Base-by-base conservation (phyloP, 2,113 vertebrate species). In the Ictalurus punctatus region DNA sequence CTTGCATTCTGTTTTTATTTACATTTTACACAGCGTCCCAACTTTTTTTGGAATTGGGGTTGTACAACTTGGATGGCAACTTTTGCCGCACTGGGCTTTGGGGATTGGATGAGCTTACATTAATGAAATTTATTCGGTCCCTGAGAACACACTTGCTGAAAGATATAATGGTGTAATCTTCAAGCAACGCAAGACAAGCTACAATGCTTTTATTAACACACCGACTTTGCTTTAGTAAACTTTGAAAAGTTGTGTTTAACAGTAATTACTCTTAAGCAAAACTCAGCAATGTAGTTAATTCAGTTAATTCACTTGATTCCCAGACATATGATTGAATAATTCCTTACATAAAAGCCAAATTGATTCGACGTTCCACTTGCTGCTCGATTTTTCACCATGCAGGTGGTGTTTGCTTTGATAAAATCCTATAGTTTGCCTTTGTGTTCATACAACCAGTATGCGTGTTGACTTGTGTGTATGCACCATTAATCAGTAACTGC, bases 401-500 rank as follows among this genome's bases (percentile, higher is more conserved):
- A 59, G 81, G 12, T 61, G 56, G 21, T 61, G 56, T 61, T 83
- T 61, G 30, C 56, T 58, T 59, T 37, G 30, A 23, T 59, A 40
- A 61, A 61, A 7, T 25, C 21, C 34, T 40, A 27, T 83, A 25
- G 12, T 61, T 23, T 83, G 17, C 80, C 17, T 56, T 56, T 56
- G 16, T 61, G 61, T 61, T 61, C 4, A 61, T 83, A 40, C 17
- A 25, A n/a, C 3, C 3, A 21, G 27, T 21, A n/a, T 54, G 6
- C 23, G 30, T 37, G n/a, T 17, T n/a, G 6, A 30, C 54, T 19
- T 79, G 25, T 79, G 44, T n/a, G 44, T 2, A 21, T 44, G 27
- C 27, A 81, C n/a, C 25, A 54, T 80, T 56, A 83, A 61, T 83
- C 58, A 58, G 52, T 34, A 82, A 37, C 56, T 82, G 56, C 80